Evolutionary conservation across 2,888 invertebrate genomes (phyloP).

Genomic region (Mimumesa dahlbomi): DNA sequence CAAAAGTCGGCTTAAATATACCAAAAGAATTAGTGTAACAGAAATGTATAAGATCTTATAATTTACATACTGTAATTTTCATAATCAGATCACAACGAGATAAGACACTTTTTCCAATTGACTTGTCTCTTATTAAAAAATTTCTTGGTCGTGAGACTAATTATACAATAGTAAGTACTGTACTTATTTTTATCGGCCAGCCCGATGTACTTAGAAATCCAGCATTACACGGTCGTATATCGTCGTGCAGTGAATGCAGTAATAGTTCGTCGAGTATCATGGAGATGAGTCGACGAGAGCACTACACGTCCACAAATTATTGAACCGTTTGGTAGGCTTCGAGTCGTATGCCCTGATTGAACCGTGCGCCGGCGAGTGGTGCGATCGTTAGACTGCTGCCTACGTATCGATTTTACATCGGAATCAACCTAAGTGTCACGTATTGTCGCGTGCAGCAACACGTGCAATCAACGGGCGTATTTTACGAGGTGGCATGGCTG

Average conservation of each 20-base stretch:
- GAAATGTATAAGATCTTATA: too few relatives aligned
- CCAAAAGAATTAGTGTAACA: too few relatives aligned
- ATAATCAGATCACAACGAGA: too few relatives aligned
- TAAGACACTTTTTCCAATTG: too few relatives aligned
- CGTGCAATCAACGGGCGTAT: conserved; percentile 34
- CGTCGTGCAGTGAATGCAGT: conserved; percentile 34
- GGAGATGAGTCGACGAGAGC: conserved; percentile 31
- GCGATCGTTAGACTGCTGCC: conserved; percentile 22
- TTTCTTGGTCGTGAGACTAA: conserved; percentile 13
- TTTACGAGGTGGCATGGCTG: conserved; percentile 40
- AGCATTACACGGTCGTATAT: conserved; percentile 16
- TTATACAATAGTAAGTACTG: too few relatives aligned
- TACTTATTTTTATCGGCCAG: conserved; percentile 8
- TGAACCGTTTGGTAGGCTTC: conserved; percentile 39
- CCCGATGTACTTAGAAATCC: conserved; percentile 1
- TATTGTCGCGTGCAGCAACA: conserved; percentile 29
- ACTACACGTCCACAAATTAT: conserved; percentile 46
- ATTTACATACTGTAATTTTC: too few relatives aligned
- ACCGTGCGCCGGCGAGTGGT: conserved; percentile 20
- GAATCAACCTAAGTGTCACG: conserved; percentile 33
- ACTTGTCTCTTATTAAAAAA: too few relatives aligned
- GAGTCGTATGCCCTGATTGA: conserved; percentile 37
- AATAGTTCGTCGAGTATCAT: conserved; percentile 35
- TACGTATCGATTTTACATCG: conserved; percentile 43
- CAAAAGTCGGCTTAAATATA: too few relatives aligned